Evolutionary conservation across 2,113 vertebrate genomes (phyloP).

Genomic region (Symphodus melops): DNA sequence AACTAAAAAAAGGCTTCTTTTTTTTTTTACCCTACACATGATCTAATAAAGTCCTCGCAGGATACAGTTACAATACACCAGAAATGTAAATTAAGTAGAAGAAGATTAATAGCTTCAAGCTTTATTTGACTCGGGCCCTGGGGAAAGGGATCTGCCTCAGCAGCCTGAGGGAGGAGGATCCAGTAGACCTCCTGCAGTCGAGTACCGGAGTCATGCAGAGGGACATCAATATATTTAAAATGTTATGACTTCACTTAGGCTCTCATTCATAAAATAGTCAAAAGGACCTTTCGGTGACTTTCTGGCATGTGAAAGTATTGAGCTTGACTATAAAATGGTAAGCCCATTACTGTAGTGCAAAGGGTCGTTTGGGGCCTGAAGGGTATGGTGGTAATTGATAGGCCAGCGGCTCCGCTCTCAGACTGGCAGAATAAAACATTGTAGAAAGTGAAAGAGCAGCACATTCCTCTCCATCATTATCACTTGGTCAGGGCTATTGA

Average conservation of each 20-base stretch:
- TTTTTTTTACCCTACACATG: background rate
- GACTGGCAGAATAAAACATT: background rate
- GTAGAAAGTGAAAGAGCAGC: background rate
- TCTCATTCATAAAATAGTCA: background rate
- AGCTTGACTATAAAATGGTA: background rate
- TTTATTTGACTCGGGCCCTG: slow-evolving; percentile 11
- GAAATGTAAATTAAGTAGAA: background rate
- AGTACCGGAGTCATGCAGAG: background rate
- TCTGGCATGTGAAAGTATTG: background rate
- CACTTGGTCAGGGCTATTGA: background rate
- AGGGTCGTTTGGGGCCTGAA: background rate
- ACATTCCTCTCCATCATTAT: background rate
- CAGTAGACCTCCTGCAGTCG: background rate
- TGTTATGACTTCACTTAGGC: background rate
- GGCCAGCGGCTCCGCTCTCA: background rate
- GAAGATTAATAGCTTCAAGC: slow-evolving; percentile 1
- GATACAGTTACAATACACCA: background rate
- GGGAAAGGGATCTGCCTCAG: slow-evolving; percentile 9
- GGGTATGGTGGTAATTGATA: background rate
- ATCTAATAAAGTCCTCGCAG: background rate
- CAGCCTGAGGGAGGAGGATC: background rate
- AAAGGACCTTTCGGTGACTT: background rate
- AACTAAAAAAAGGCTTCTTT: background rate
- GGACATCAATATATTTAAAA: slow-evolving; percentile 2
- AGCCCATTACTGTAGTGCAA: background rate